Percentiles rank a stretch among this genome's conserved stretches.
Conservation (phyloP, 2,888 invertebrate species). For the Melitaea athalia region DNA sequence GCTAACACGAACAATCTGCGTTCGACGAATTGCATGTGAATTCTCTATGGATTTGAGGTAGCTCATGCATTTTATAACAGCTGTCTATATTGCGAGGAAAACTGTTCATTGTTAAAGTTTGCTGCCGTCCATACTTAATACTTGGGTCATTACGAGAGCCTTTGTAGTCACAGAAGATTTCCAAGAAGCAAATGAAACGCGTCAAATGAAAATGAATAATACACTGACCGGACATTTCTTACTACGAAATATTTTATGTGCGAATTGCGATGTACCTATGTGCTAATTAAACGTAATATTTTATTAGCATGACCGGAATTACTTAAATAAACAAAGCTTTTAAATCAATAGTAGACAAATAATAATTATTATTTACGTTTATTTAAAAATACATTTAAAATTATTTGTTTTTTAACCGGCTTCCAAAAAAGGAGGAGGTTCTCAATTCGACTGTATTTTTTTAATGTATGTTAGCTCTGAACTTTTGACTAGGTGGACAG, state of each 20-base stretch:
- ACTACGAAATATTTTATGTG: not conserved
- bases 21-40: conserved; percentile 68
- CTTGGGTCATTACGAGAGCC: conserved; percentile 9
- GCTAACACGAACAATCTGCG: conserved; percentile 59
- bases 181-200: not conserved
- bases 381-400: no score
- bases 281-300: no score
- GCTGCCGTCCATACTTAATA: conserved; percentile 38
- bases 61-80: conserved; percentile 64
- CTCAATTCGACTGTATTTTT: no score
- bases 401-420: no score
- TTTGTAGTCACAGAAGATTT: not conserved
- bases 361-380: no score
- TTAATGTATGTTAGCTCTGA: no score
- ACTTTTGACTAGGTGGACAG: no score
- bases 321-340: no score
- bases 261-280: no score
- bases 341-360: no score
- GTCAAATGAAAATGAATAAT: not conserved
- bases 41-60: conserved; percentile 62
- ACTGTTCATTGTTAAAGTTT: conserved; percentile 58
- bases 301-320: no score
- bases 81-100: conserved; percentile 51
- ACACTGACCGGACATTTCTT: not conserved
- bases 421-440: no score